Conservation (phyloP, 1,140 invertebrate species). For the Nasonia longicornis region DNA sequence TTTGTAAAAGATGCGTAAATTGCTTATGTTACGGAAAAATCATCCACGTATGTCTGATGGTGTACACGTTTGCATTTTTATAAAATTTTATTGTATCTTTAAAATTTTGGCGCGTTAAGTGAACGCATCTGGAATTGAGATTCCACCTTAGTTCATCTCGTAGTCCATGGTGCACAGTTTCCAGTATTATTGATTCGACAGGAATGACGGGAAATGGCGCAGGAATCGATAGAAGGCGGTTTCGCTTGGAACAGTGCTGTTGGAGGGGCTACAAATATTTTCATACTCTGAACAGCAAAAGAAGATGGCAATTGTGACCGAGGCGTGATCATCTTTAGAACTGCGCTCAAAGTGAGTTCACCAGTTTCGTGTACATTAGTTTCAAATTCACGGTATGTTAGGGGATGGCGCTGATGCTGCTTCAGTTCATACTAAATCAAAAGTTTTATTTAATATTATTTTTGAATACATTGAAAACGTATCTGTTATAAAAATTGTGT, state of each 20-base stretch:
- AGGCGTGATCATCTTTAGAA: conserved; percentile 57
- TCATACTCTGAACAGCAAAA: conserved; percentile 66
- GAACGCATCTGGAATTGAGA: background rate
- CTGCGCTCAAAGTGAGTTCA: background rate
- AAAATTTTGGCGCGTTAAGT: background rate
- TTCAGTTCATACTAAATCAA: background rate
- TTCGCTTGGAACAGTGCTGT: conserved; percentile 37
- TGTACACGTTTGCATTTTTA: too few relatives aligned
- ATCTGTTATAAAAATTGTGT: background rate
- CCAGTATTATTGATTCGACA: conserved; percentile 63
- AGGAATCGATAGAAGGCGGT: conserved; percentile 69
- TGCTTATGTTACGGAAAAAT: too few relatives aligned
- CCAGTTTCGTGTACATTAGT: background rate
- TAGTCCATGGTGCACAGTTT: background rate
- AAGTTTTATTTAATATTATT: background rate
- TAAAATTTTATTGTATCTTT: background rate
- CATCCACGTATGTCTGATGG: too few relatives aligned
- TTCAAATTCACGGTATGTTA: background rate
- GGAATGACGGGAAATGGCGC: conserved; percentile 68
- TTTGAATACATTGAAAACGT: background rate
- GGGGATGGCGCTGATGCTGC: background rate
- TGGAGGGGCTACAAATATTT: conserved; percentile 65
- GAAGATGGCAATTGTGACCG: conserved; percentile 66
- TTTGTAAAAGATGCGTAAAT: too few relatives aligned
- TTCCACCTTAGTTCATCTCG: background rate